Conservation (phyloP, 2,888 invertebrate species). For the Zaprionus lineosus region DNA sequence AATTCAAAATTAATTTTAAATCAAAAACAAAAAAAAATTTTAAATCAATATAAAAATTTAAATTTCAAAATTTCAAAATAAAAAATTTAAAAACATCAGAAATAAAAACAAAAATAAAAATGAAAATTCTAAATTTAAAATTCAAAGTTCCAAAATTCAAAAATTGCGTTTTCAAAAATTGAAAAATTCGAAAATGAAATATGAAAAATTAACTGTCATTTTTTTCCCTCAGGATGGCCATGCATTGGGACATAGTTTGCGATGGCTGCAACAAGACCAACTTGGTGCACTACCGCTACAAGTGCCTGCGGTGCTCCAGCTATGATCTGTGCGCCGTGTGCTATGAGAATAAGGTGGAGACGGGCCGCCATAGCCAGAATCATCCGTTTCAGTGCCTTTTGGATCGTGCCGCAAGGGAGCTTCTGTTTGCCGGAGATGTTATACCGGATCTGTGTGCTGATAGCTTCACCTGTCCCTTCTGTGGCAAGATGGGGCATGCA, state of each 20-base stretch:
- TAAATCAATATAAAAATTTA: not conserved
- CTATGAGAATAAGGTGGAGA: constrained; percentile 24
- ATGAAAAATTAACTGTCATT: no score
- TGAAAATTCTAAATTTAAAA: not conserved
- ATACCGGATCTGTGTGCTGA: constrained; percentile 46
- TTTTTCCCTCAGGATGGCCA: constrained; percentile 18
- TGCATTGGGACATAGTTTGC: constrained; percentile 36
- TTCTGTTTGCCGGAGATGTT: constrained; percentile 45
- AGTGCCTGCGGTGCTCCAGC: constrained; percentile 50
- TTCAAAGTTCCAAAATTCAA: not conserved
- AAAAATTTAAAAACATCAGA: not conserved
- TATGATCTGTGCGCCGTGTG: constrained; percentile 51
- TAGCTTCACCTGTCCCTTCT: constrained; percentile 56
- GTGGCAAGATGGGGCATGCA: constrained; percentile 38
- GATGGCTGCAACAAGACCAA: constrained; percentile 29
- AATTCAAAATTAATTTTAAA: not conserved
- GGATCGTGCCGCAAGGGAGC: constrained; percentile 26
- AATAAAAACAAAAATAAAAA: not conserved
- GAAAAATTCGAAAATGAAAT: no score
- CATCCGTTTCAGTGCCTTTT: constrained; percentile 61
- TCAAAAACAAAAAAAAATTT: not conserved
- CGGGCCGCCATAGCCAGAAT: constrained; percentile 10
- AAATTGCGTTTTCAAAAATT: no score
- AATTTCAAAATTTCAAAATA: no score
- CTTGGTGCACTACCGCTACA: constrained; percentile 40